phyloP scores from a whole-genome alignment of 2,888 invertebrate species.

The Cryptophagus acutangulus region DNA sequence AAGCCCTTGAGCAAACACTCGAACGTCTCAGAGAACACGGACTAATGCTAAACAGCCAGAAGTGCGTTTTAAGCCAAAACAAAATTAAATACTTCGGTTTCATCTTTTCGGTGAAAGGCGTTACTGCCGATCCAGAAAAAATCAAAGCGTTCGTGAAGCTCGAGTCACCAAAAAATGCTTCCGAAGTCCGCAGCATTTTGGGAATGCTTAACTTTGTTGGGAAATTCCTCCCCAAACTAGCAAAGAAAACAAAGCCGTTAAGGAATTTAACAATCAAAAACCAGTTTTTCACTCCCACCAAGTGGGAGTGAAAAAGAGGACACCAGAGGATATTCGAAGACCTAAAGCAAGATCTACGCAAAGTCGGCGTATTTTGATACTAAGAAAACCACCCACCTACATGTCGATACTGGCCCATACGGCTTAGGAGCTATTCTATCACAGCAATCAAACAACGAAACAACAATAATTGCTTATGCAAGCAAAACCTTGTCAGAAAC shows the following conservation, averaged over 20 bases:
- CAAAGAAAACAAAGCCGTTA: conserved; percentile 13
- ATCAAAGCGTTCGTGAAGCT: conserved; percentile 24
- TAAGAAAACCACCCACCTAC: background rate
- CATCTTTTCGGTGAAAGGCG: conserved; percentile 26
- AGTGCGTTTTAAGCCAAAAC: conserved; percentile 31
- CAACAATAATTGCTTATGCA: conserved; percentile 10
- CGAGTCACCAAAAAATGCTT: conserved; percentile 5
- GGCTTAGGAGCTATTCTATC: conserved; percentile 13
- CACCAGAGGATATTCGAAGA: too few relatives aligned
- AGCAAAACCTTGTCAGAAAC: conserved; percentile 1
- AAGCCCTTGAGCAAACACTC: conserved; percentile 27
- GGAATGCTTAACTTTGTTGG: conserved; percentile 18
- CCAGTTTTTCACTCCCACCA: too few relatives aligned
- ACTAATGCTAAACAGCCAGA: conserved; percentile 31
- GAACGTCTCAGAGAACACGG: conserved; percentile 24
- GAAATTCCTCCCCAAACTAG: conserved; percentile 17
- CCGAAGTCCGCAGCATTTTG: conserved; percentile 14
- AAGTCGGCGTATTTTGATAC: too few relatives aligned
- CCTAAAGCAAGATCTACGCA: too few relatives aligned
- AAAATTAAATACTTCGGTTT: conserved; percentile 33
- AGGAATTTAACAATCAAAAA: conserved; percentile 11
- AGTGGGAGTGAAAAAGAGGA: conserved; percentile 45
- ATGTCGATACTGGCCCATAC: conserved; percentile 13
- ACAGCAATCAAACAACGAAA: conserved; percentile 7
- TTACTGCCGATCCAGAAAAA: conserved; percentile 31